Evolutionary conservation across 2,113 vertebrate genomes (phyloP), one percentile per base, ranked within the genome.

Genomic region (Rhagologus leucostigma): DNA sequence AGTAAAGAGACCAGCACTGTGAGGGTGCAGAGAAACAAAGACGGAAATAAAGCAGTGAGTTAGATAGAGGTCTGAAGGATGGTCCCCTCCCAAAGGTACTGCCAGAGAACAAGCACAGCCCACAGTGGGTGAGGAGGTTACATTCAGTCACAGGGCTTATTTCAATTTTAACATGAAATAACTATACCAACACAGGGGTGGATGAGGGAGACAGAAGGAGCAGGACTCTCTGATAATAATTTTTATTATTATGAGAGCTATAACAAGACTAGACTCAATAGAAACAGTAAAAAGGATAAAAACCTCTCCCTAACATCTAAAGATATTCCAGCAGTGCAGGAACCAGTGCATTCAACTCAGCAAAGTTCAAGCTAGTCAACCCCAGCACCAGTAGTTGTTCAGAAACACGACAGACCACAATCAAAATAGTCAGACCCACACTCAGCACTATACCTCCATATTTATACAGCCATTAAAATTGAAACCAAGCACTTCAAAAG

Each of bases 31-130:
- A 11, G 37, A 90, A 89, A 39, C 14, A 2, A 19, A 78, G 15
- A 13, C 19, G 0, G 21, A 60, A 73, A 87, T 3, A 46, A 64
- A 59, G 6, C 13, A 27, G 18, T 0, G 0, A 73, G 20, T 27
- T 26, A 5, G 19, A 52, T 8, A 1, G 15, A 77, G 20, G 33
- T 16, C 33, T 75, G 19, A 46, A 80, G 21, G 27, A 44, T 7
- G 0, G 16, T 3, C 24, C 24, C n/a, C 56, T 63, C 56, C 41
- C 33, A 71, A 52, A 22, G 13, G 29, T 22, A 27, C 37, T 27
- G 2, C 30, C 29, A 42, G 32, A 60, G 14, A 22, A 29, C 0
- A 2, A 70, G 30, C 5, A 18, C 19, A 76, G 24, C n/a, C n/a
- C 57, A n/a, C 17, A 24, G 29, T 5, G 6, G 11, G 3, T 20